Conservation (phyloP, 2,888 invertebrate species). For the Osedax frankpressi region DNA sequence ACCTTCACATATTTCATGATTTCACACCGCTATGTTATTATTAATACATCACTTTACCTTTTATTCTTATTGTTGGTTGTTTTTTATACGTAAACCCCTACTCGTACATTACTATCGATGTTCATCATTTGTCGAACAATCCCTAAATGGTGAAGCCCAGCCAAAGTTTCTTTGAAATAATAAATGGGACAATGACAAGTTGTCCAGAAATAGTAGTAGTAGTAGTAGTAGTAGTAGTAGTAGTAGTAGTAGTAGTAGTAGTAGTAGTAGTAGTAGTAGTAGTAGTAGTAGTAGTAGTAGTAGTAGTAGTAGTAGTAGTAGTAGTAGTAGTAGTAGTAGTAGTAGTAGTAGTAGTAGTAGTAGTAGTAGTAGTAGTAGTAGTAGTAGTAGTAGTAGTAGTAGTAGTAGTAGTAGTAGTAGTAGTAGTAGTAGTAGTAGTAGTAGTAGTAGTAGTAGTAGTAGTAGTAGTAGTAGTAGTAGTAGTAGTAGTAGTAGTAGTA, state of each 20-base stretch:
- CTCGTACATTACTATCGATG: too few relatives aligned
- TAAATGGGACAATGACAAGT: too few relatives aligned
- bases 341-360: conserved; percentile 7
- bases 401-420: conserved; percentile 10
- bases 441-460: conserved; percentile 10
- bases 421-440: conserved; percentile 7
- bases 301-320: conserved; percentile 11
- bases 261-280: conserved; percentile 9
- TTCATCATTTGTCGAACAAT: too few relatives aligned
- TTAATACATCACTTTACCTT: too few relatives aligned
- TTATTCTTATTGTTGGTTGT: too few relatives aligned
- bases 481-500: neutral
- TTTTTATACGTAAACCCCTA: too few relatives aligned
- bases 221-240: conserved; percentile 8
- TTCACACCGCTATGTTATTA: too few relatives aligned
- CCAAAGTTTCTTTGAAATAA: too few relatives aligned
- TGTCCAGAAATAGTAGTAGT: too few relatives aligned
- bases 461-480: conserved; percentile 10
- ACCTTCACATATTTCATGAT: too few relatives aligned
- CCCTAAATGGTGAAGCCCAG: too few relatives aligned
- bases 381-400: conserved; percentile 6
- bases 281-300: conserved; percentile 10
- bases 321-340: conserved; percentile 10
- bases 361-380: conserved; percentile 8
- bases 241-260: conserved; percentile 9